Base-by-base conservation (phyloP, 2,888 invertebrate species). In the Pasiphila rectangulata region DNA sequence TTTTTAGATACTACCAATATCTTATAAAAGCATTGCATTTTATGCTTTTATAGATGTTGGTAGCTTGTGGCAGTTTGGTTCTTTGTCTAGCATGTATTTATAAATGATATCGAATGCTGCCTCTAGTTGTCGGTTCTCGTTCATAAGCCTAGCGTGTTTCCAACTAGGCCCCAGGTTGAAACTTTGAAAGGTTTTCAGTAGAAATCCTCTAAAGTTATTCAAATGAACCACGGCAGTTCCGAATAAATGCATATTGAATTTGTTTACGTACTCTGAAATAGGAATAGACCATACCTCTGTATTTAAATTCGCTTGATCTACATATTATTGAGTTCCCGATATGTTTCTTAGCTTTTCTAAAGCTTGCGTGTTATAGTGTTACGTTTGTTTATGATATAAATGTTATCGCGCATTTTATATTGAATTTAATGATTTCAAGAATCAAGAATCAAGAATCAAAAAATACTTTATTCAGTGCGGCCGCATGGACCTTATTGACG, bases 191-290 rank as follows among this genome's bases (percentile, higher is more conserved):
- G 52, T 49, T n/a, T n/a, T 53, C 46, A 49, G 54, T 46, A 39
- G 47, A 47, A 71, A 78, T 79, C 78, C 75, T 74, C 72, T 72
- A 74, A 80, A 77, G 72, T 80, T 83, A 85, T 86, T 83, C 76
- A 85, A 84, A 85, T 84, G 77, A 81, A 72, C 76, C 73, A 70
- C 73, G 59, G 72, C 35, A 72, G 72, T 69, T 75, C 72, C 59
- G 86, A 78, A 87, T 87, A 87, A 85, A 87, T 87, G 80, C 82
- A 85, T 86, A 83, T 81, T 79, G 82, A 84, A 84, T 86, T 75
- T 86, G 85, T 85, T 86, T 86, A 83, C 83, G 79, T 77, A 74
- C 72, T 70, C 76, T 67, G 69, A 77, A 76, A 78, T 76, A 72
- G 74, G 73, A 72, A 78, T 73, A 75, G 79, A 71, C 77, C 72